Evolutionary conservation across 2,888 invertebrate genomes (phyloP).

Genomic region (Cryptophagus acutangulus): DNA sequence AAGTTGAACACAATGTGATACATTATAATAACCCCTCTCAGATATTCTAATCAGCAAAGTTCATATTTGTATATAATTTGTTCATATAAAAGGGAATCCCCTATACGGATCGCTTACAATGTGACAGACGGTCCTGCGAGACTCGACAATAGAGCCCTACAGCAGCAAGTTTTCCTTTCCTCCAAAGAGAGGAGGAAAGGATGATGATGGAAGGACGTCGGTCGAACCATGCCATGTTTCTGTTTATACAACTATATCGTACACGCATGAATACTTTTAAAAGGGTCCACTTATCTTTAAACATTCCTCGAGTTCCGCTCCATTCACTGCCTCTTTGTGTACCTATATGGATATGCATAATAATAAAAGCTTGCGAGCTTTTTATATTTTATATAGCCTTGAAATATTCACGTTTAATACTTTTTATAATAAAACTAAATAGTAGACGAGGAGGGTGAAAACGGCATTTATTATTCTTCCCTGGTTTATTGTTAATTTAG

Average conservation of each 20-base stretch:
- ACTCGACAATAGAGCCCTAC: slow-evolving; percentile 24
- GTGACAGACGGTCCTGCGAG: slow-evolving; percentile 42
- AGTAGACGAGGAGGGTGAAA: too few species aligned
- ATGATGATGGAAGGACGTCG: too few species aligned
- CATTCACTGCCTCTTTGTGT: slow-evolving; percentile 26
- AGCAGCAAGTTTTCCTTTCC: too few species aligned
- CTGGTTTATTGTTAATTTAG: slow-evolving; percentile 2
- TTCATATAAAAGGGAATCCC: slow-evolving; percentile 47
- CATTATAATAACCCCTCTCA: slow-evolving; percentile 23
- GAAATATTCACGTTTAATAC: too few species aligned
- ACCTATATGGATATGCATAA: too few species aligned
- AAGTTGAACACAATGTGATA: slow-evolving; percentile 22
- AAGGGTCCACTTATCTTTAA: slow-evolving; percentile 43
- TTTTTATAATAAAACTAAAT: too few species aligned
- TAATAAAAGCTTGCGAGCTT: too few species aligned
- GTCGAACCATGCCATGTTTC: slow-evolving; percentile 17
- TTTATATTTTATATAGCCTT: too few species aligned
- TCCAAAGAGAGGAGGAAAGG: too few species aligned
- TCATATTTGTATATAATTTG: slow-evolving; percentile 52
- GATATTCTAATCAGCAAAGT: slow-evolving; percentile 46
- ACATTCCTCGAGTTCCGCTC: slow-evolving; percentile 38
- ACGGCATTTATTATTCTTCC: too few species aligned
- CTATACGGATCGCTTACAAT: slow-evolving; percentile 46
- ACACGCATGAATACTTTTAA: slow-evolving; percentile 47
- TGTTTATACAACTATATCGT: slow-evolving; percentile 45